Evolutionary conservation across 1,140 invertebrate species (phyloP).

Genomic region (Cydia fagiglandana): DNA sequence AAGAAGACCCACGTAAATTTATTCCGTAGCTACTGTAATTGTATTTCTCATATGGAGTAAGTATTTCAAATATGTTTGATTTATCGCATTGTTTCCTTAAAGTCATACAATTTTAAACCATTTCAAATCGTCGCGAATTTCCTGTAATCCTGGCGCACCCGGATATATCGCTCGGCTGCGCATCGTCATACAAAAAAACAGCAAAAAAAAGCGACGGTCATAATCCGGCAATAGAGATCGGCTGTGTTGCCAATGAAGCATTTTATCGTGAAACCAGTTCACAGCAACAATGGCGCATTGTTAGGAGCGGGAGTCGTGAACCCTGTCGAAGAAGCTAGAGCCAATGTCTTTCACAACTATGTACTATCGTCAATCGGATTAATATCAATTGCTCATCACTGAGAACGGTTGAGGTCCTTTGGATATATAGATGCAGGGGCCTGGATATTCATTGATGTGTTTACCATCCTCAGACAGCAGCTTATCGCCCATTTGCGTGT

Average conservation of each 20-base stretch:
- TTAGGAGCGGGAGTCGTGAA: conserved; percentile 34
- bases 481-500: no score
- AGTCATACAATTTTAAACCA: not conserved
- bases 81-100: not conserved
- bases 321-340: conserved; percentile 26
- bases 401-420: no score
- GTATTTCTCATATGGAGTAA: no score
- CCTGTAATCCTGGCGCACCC: conserved; percentile 35
- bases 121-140: conserved; percentile 12
- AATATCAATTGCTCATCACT: not conserved
- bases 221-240: conserved; percentile 38
- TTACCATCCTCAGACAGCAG: no score
- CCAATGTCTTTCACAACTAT: conserved; percentile 20
- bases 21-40: no score
- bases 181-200: conserved; percentile 35
- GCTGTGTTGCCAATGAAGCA: conserved; percentile 47
- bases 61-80: no score
- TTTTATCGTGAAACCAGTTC: conserved; percentile 56
- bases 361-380: not conserved
- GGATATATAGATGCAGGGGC: no score
- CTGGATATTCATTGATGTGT: no score
- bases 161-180: conserved; percentile 45
- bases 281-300: conserved; percentile 58
- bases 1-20: no score
- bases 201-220: conserved; percentile 47